These are phyloP conservation scores for Caranx ignobilis DNA, from an alignment of 2,113 vertebrate genomes.

Conservation along the genomic window DNA sequence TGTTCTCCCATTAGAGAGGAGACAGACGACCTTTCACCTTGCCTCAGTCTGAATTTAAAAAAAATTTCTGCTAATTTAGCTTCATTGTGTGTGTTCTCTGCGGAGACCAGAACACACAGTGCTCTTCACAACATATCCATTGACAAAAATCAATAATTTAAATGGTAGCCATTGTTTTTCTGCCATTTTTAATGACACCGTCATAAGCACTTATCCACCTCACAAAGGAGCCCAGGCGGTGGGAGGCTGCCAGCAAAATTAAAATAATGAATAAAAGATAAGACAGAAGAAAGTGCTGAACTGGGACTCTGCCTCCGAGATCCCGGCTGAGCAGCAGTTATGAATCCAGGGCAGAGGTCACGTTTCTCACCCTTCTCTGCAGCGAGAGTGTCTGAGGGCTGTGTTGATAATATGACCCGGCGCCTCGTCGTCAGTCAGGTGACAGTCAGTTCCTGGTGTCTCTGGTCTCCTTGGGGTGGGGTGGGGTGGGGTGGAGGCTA, in stretches of 20 bases:
- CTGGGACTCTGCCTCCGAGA: constrained; percentile 39
- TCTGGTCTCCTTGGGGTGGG: constrained; percentile 5
- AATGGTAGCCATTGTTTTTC: constrained; percentile 58
- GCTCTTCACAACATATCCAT: constrained; percentile 31
- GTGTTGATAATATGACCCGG: constrained; percentile 58
- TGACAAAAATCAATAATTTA: constrained; percentile 69
- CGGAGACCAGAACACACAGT: background rate
- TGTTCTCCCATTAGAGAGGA: background rate
- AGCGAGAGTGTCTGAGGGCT: constrained; percentile 2
- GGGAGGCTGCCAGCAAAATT: constrained; percentile 64
- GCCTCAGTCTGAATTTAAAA: background rate
- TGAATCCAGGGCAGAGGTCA: constrained; percentile 59
- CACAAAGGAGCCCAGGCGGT: constrained; percentile 16
- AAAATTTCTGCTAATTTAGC: constrained; percentile 3
- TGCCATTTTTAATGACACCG: constrained; percentile 58
- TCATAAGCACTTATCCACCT: constrained; percentile 65
- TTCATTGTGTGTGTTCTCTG: background rate
- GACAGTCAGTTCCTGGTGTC: constrained; percentile 41
- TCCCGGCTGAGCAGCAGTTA: constrained; percentile 46
- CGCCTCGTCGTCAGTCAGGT: constrained; percentile 18
- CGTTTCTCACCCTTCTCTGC: constrained; percentile 23
- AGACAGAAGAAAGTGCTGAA: constrained; percentile 65
- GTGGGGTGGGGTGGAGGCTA: background rate
- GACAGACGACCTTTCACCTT: background rate
- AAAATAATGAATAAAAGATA: constrained; percentile 81